Evolutionary conservation across 1,140 invertebrate genomes (phyloP).

Genomic region (Varroa destructor): DNA sequence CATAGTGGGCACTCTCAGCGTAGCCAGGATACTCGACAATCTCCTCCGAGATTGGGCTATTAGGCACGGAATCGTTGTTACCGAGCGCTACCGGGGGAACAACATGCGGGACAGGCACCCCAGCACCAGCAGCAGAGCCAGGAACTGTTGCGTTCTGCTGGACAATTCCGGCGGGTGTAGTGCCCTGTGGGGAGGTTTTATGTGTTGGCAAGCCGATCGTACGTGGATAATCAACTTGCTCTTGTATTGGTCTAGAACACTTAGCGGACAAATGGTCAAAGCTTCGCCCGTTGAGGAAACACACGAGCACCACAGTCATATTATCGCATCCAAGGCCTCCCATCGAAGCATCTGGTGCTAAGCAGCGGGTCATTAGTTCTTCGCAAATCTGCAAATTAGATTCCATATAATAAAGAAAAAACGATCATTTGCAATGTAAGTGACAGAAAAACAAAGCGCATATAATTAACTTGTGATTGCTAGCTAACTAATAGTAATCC

Average conservation of each 20-base stretch:
- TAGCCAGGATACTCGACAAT: slow-evolving; percentile 20
- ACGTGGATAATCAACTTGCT: slow-evolving; percentile 18
- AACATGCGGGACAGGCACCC: neutral
- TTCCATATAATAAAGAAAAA: neutral
- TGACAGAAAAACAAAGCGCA: too few relatives aligned
- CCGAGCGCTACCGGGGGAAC: neutral
- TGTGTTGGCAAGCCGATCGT: slow-evolving; percentile 6
- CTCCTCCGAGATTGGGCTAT: slow-evolving; percentile 21
- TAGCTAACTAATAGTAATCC: too few relatives aligned
- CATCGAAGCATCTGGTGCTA: slow-evolving; percentile 89
- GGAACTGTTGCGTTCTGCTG: neutral
- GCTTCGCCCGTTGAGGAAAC: slow-evolving; percentile 59
- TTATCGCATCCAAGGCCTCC: slow-evolving; percentile 94
- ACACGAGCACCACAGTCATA: slow-evolving; percentile 85
- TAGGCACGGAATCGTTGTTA: slow-evolving; percentile 20
- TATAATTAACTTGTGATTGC: too few relatives aligned
- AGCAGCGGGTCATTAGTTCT: slow-evolving; percentile 76
- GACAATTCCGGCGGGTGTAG: too few relatives aligned
- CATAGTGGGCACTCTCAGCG: slow-evolving; percentile 8
- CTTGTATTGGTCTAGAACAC: slow-evolving; percentile 38
- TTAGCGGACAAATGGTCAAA: slow-evolving; percentile 51
- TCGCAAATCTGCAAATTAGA: slow-evolving; percentile 62
- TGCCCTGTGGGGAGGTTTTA: too few relatives aligned
- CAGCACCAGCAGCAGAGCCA: neutral
- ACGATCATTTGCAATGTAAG: neutral